Evolutionary conservation across 2,888 invertebrate species (phyloP).

Genomic region (Apodemia duryi): DNA sequence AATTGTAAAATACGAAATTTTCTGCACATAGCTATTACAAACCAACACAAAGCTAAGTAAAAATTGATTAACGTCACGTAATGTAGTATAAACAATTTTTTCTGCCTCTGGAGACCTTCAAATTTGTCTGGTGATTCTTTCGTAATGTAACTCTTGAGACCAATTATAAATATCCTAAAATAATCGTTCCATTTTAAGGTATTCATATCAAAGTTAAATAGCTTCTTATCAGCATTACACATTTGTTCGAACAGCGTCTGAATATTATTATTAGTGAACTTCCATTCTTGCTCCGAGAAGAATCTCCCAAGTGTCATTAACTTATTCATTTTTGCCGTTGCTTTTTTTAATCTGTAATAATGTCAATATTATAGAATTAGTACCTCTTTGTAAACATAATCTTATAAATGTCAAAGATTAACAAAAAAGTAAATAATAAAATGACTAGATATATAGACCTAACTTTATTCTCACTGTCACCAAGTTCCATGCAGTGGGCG

Average conservation of each 20-base stretch:
- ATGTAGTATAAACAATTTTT: conserved; percentile 25
- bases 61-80: too few species aligned
- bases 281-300: conserved; percentile 83
- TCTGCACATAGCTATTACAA: too few species aligned
- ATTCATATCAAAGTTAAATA: conserved; percentile 81
- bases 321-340: conserved; percentile 82
- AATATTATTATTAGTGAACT: conserved; percentile 75
- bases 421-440: neutral
- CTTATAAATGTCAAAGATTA: neutral
- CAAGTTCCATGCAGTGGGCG: neutral
- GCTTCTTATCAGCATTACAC: conserved; percentile 63
- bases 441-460: neutral
- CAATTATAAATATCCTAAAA: conserved; percentile 80
- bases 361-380: neutral
- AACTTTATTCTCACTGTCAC: neutral
- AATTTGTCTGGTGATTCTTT: conserved; percentile 83
- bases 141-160: conserved; percentile 82
- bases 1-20: too few species aligned
- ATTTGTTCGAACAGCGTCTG: conserved; percentile 66
- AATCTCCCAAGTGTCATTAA: conserved; percentile 81
- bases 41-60: too few species aligned
- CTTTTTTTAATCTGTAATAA: conserved; percentile 80
- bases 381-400: neutral
- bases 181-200: conserved; percentile 82
- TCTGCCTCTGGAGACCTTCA: conserved; percentile 66